These are phyloP conservation scores for Dryobotodes eremita DNA, from an alignment of 2,888 invertebrate genomes.

Conservation along the genomic window DNA sequence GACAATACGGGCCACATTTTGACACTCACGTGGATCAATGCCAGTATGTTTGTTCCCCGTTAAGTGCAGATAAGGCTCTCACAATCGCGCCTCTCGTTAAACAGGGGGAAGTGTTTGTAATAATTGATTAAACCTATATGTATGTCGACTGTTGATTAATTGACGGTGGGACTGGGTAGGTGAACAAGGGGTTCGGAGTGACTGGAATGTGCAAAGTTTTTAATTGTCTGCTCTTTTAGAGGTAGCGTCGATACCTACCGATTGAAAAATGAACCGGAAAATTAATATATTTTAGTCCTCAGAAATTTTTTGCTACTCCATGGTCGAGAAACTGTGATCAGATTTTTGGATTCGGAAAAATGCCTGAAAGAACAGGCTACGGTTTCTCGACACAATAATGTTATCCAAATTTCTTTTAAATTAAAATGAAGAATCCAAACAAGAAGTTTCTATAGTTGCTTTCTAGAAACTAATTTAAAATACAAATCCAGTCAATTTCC, in stretches of 20 bases:
- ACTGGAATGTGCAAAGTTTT: conserved; percentile 42
- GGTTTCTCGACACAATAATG: background rate
- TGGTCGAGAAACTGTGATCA: too few relatives aligned
- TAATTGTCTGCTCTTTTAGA: background rate
- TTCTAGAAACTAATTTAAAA: too few relatives aligned
- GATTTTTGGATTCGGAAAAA: background rate
- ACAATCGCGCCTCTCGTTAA: conserved; percentile 76
- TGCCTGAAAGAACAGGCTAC: background rate
- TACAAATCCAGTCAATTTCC: background rate
- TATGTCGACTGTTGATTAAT: conserved; percentile 71
- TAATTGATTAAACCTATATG: conserved; percentile 82
- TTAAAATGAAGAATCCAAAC: background rate
- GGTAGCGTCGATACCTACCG: background rate
- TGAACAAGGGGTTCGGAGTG: conserved; percentile 15
- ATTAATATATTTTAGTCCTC: background rate
- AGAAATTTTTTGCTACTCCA: background rate
- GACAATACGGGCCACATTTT: conserved; percentile 47
- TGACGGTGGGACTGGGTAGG: conserved; percentile 45
- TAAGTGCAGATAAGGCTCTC: conserved; percentile 76
- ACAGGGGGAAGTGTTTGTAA: conserved; percentile 79
- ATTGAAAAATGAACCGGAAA: background rate
- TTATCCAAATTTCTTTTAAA: background rate
- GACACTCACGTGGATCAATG: conserved; percentile 52
- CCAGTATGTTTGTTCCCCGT: conserved; percentile 64
- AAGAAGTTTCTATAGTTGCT: background rate